A percentile compares a stretch with the other conserved stretches of the same genome.
These are phyloP conservation scores for Umimayanthus kanabou DNA, from an alignment of 92 coral and sea anemone species.

Conservation along the genomic window DNA sequence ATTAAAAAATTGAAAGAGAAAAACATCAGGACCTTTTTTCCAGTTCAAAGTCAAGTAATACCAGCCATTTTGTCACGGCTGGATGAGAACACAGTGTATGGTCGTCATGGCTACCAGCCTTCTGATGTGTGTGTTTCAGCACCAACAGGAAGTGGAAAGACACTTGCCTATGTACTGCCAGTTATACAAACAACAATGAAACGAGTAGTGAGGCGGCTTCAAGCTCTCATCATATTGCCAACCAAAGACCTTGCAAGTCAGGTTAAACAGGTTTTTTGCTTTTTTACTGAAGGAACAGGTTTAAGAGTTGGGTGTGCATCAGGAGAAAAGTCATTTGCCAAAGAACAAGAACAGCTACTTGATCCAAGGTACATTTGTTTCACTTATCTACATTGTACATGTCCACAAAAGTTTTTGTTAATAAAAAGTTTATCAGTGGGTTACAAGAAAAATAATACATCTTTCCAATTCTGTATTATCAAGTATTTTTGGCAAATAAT, in stretches of 20 bases:
- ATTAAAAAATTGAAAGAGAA: constrained; percentile 58
- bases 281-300: constrained; percentile 75
- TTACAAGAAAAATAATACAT: no score
- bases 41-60: constrained; percentile 82
- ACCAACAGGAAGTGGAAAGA: constrained; percentile 98
- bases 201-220: constrained; percentile 69
- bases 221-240: constrained; percentile 85
- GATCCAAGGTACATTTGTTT: constrained; percentile 59
- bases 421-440: no score
- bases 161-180: constrained; percentile 92
- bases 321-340: constrained; percentile 79
- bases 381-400: background rate
- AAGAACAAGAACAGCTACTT: constrained; percentile 81
- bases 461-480: no score
- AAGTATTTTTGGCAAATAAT: no score
- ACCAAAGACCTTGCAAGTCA: constrained; percentile 95
- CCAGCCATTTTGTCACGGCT: constrained; percentile 72
- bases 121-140: constrained; percentile 93
- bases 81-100: constrained; percentile 58
- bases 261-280: constrained; percentile 88
- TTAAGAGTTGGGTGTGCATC: constrained; percentile 89
- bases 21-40: constrained; percentile 74
- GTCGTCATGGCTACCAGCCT: constrained; percentile 76
- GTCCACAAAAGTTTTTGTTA: no score
- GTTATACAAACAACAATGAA: constrained; percentile 65